A percentile compares a stretch with the other conserved stretches of the same genome.
These are phyloP conservation scores for Trichogramma dendrolimi DNA, from an alignment of 2,888 invertebrate genomes.

Conservation along the genomic window DNA sequence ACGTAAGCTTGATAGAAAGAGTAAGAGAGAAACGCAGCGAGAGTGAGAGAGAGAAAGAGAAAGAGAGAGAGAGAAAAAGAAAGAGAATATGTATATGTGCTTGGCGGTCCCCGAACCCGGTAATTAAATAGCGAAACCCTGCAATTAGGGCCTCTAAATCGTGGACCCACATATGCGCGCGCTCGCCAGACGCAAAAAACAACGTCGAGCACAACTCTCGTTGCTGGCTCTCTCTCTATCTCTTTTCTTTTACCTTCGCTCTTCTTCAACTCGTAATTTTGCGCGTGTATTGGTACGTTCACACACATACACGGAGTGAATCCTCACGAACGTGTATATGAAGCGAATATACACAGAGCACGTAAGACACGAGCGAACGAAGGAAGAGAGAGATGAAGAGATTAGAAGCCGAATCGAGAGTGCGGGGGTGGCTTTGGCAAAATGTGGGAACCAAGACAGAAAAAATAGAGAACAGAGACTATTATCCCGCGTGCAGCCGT, in stretches of 20 bases:
- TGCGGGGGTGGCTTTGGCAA: constrained; percentile 51
- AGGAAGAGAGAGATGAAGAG: constrained; percentile 28
- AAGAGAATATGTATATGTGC: constrained; percentile 26
- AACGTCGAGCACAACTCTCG: constrained; percentile 39
- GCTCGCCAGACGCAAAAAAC: constrained; percentile 54
- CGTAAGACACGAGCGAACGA: neutral
- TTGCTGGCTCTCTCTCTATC: neutral
- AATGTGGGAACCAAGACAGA: constrained; percentile 47
- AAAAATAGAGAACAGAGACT: constrained; percentile 11
- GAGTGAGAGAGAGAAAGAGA: constrained; percentile 8
- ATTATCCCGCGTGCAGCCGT: constrained; percentile 21
- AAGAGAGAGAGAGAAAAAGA: constrained; percentile 30
- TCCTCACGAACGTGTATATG: constrained; percentile 25
- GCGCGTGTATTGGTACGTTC: constrained; percentile 14
- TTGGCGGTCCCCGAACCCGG: constrained; percentile 58
- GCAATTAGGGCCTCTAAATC: constrained; percentile 83
- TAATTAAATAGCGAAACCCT: constrained; percentile 80
- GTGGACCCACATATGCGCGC: constrained; percentile 54
- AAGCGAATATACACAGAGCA: constrained; percentile 11
- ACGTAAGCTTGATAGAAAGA: too few species aligned
- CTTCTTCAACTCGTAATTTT: constrained; percentile 18
- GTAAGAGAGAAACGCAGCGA: neutral
- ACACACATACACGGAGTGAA: constrained; percentile 11
- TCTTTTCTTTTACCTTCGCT: constrained; percentile 26
- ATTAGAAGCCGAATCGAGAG: constrained; percentile 30